Evolutionary conservation across 2,797 vertebrate genomes (phyloP), one percentile per base, ranked within the genome.

Genomic region (Danio tinwini): DNA sequence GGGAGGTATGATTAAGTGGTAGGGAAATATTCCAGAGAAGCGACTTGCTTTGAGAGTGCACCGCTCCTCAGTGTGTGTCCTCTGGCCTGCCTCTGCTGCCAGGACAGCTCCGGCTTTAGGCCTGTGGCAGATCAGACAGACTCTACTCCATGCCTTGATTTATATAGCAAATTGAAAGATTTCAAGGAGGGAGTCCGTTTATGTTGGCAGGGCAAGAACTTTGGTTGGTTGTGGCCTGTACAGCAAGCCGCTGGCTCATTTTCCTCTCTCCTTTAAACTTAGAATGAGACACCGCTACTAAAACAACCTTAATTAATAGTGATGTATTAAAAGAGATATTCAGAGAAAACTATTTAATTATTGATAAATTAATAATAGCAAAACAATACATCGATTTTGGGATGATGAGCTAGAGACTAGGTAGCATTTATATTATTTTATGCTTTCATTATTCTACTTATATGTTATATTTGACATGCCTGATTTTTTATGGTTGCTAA

Each of bases 161-260:
- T 88, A 92, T 87, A 74, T 49, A 39, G 81, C 65, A 86, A 88
- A 88, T 86, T 86, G 79, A 89, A 87, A 85, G 83, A 88, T 90
- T 90, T 86, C 82, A 89, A 89, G 85, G 88, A 86, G 85, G 82
- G 85, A 88, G 86, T 89, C 81, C 53, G 83, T 90, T 90, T 90
- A 78, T 87, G 64, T 91, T 91, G 88, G 89, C 88, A 82, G 61
- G 49, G 70, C 80, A 63, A 52, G 80, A 72, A 80, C 73, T 40
- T 56, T 45, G 77, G 56, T 83, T 73, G 56, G 77, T 77, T 79
- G 81, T 42, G 75, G 81, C 50, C 71, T 79, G 68, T 71, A 52
- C 76, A 68, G 62, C 40, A 45, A 77, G 78, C 19, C 56, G 8
- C 19, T 74, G 61, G 55, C 50, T 59, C 56, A 37, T 19, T 10